Conservation (phyloP, 2,888 invertebrate genomes). For the Tetragonula carbonaria region DNA sequence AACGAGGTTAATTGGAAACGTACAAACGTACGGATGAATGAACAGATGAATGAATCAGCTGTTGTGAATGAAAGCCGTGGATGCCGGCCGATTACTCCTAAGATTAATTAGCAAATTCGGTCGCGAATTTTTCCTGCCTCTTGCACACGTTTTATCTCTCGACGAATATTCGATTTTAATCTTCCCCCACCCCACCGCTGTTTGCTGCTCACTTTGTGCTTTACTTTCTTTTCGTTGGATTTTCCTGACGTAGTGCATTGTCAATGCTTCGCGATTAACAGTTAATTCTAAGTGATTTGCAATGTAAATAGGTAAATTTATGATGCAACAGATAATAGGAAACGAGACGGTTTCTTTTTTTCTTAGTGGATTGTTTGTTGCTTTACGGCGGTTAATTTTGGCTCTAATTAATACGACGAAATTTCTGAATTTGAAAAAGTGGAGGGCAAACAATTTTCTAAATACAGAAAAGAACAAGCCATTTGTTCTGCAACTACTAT, state of each 20-base stretch:
- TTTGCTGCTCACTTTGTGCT: not conserved
- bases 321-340: no score
- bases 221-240: not conserved
- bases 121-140: not conserved
- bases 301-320: no score
- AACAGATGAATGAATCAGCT: constrained; percentile 14
- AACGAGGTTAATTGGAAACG: constrained; percentile 39
- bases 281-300: no score
- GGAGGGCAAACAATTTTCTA: not conserved
- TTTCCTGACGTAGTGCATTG: no score
- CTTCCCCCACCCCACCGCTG: no score
- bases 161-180: no score
- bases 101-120: not conserved
- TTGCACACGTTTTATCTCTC: not conserved
- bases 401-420: not conserved
- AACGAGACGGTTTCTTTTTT: no score
- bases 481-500: not conserved
- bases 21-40: constrained; percentile 24
- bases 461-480: not conserved
- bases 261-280: no score
- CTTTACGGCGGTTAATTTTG: no score
- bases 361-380: no score
- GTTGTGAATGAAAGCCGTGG: not conserved
- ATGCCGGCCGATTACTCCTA: not conserved
- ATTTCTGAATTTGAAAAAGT: not conserved